A percentile compares a stretch with the other conserved stretches of the same genome.
Conservation (phyloP, 2,113 vertebrate species). For the Etheostoma spectabile region DNA sequence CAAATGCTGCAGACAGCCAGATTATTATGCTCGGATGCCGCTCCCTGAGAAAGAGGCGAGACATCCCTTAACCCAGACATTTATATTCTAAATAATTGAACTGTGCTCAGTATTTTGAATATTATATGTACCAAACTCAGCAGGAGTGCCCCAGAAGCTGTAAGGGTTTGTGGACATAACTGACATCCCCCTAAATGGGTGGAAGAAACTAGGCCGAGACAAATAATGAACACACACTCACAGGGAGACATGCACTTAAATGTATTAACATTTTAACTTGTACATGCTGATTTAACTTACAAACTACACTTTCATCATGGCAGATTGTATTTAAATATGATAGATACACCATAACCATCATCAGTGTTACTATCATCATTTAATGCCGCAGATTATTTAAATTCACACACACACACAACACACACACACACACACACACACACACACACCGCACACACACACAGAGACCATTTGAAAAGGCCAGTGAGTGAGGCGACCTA, state of each 20-base stretch:
- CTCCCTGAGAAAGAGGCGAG: constrained; percentile 16
- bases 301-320: constrained; percentile 4
- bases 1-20: constrained; percentile 13
- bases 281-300: constrained; percentile 4
- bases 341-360: neutral
- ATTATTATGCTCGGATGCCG: constrained; percentile 27
- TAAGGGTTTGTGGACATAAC: constrained; percentile 26
- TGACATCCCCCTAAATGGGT: constrained; percentile 35
- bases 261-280: constrained; percentile 34
- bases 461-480: neutral
- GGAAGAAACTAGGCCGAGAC: constrained; percentile 51
- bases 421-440: too few species aligned
- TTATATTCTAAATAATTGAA: constrained; percentile 72
- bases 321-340: neutral
- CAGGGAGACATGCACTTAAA: neutral
- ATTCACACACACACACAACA: neutral
- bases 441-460: neutral
- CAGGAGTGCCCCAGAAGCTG: constrained; percentile 27
- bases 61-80: constrained; percentile 63
- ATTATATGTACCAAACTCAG: constrained; percentile 55
- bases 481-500: neutral
- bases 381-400: neutral
- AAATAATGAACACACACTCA: constrained; percentile 4
- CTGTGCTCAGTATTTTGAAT: constrained; percentile 62
- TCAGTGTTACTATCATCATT: neutral